Evolutionary conservation across 1,140 invertebrate genomes (phyloP), one percentile per base, ranked within the genome.

Genomic region (Procambarus virginalis): DNA sequence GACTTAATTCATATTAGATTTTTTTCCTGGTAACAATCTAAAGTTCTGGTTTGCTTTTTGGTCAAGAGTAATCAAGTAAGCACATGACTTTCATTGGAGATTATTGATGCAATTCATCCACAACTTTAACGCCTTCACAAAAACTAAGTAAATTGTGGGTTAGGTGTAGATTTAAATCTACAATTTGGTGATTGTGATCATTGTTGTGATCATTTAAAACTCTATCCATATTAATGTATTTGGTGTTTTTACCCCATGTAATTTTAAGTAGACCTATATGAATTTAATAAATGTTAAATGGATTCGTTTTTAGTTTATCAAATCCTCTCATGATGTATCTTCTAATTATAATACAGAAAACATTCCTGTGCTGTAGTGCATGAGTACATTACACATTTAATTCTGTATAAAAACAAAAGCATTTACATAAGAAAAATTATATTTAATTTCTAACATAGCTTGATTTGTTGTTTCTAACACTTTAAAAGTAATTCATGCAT

Each of bases 261-360:
- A 90, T 73, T 79, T 90, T 90, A 90, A 90, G 89, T 90, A 81
- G 76, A 78, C 75, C 73, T 81, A 77, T 86, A 90, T 82, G 89
- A 81, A 85, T 85, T 90, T 90, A 90, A 90, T 90, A 90, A 90
- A 90, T 90, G 89, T 90, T 85, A 79, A 90, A 90, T 75, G 77
- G 84, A 90, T 14, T 70, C 2, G 12, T n/a, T 58, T 49, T n/a
- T 46, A 48, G 81, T 76, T 86, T 46, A 17, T 80, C 9, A 22
- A 46, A 84, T 12, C 73, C 75, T 79, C 88, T 89, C 88, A 89
- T 89, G 88, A 89, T 89, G 88, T 89, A 89, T 89, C 88, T 89
- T 84, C 81, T 70, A 55, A 10, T 64, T 17, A 64, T 4, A 20
- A 14, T 86, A 64, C 46, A 49, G 51, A 20, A 51, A 46, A 22